Percentiles rank a stretch among this genome's conserved stretches.
Conservation (phyloP, 2,113 vertebrate genomes). For the Cinclus mexicanus region DNA sequence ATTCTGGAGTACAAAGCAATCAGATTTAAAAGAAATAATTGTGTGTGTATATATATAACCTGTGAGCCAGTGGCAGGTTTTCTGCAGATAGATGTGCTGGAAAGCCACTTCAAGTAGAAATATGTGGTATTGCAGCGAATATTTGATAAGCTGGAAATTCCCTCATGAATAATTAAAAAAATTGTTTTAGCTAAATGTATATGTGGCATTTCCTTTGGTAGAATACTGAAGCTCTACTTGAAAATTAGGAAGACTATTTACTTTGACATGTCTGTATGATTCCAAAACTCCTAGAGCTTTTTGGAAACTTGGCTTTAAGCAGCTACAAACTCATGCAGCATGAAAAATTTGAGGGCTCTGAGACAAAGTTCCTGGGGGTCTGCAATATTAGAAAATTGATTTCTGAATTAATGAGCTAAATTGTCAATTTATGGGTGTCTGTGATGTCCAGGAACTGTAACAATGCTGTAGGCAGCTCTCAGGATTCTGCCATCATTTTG, state of each 20-base stretch:
- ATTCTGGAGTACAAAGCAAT: neutral
- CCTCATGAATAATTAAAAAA: neutral
- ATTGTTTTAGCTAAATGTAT: neutral
- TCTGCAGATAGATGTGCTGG: neutral
- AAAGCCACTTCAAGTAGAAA: neutral
- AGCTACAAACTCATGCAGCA: neutral
- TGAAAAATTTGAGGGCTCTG: neutral
- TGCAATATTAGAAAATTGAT: neutral
- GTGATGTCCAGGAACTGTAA: accelerated
- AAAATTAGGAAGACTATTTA: neutral
- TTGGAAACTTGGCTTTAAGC: neutral
- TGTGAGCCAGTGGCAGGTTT: neutral
- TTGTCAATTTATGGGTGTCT: neutral
- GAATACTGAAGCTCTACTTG: neutral
- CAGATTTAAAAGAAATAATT: neutral
- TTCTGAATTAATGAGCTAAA: neutral
- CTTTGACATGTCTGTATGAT: accelerated
- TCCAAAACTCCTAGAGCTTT: neutral
- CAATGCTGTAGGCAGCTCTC: neutral
- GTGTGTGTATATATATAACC: accelerated
- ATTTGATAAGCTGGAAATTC: neutral
- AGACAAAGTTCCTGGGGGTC: neutral
- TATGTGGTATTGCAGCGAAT: neutral
- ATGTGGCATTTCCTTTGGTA: neutral
- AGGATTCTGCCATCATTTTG: neutral